A percentile compares a stretch with the other conserved stretches of the same genome.
Evolutionary conservation across 2,888 invertebrate species (phyloP).

Genomic region (Heliconius cydno): DNA sequence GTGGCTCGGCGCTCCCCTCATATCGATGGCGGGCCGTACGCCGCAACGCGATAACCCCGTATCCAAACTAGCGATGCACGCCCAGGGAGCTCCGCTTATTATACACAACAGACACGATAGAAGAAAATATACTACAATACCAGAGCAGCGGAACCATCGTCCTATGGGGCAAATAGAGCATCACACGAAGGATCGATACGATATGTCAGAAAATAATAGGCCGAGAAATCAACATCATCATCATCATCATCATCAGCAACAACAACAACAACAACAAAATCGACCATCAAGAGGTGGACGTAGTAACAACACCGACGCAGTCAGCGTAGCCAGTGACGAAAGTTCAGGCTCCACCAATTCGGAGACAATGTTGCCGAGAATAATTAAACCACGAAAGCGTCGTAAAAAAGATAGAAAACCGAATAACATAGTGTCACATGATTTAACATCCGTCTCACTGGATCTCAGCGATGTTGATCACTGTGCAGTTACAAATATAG

Average conservation of each 20-base stretch:
- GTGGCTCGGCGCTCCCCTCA: constrained; percentile 92
- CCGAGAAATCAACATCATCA: constrained; percentile 58
- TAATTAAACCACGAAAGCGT: constrained; percentile 94
- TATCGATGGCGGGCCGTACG: constrained; percentile 88
- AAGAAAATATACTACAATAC: constrained; percentile 72
- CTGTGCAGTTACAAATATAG: constrained; percentile 72
- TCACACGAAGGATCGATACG: constrained; percentile 68
- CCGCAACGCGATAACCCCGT: constrained; percentile 83
- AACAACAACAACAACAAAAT: constrained; percentile 74
- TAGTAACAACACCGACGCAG: constrained; percentile 86
- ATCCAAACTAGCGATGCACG: constrained; percentile 90
- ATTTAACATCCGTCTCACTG: constrained; percentile 68
- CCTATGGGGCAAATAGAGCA: constrained; percentile 65
- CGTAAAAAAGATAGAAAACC: constrained; percentile 95
- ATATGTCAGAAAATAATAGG: constrained; percentile 70
- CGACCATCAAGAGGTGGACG: constrained; percentile 73
- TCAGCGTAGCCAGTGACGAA: constrained; percentile 90
- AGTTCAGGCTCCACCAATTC: constrained; percentile 86
- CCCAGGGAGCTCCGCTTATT: constrained; percentile 93
- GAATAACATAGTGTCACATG: constrained; percentile 78
- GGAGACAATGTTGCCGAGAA: constrained; percentile 92
- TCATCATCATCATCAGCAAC: constrained; percentile 43
- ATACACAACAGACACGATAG: constrained; percentile 86
- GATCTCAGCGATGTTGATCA: constrained; percentile 77
- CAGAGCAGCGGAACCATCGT: constrained; percentile 75